Base-by-base conservation (phyloP, 2,888 invertebrate species). In the Agrotis puta region DNA sequence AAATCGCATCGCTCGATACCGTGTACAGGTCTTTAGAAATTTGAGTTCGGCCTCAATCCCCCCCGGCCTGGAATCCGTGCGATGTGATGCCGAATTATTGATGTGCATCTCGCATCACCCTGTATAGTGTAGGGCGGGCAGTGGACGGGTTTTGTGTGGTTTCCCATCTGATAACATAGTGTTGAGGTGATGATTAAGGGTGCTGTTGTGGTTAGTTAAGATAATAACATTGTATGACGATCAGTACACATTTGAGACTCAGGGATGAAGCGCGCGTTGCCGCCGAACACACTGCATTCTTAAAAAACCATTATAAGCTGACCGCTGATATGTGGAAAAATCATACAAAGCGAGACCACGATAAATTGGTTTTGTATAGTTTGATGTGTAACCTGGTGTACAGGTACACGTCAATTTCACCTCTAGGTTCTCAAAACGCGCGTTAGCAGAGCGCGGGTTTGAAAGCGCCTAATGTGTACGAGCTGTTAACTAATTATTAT, bases 71-170 rank as follows among this genome's bases (percentile, higher is more conserved):
- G 83, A 82, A 83, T 85, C 88, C 82, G 86, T 83, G 88, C 89
- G 82, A 88, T 87, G 85, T 83, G 88, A 82, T 77, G 69, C 78
- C 75, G 92, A 92, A 92, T 92, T 91, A 92, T 92, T 92, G 89
- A 92, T 92, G 91, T 57, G 71, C 62, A 64, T 78, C 75, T 79
- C 74, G 70, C 69, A 67, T 69, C 63, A 64, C 2, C 59, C 71
- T 73, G 68, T 72, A 72, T 70, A 57, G 66, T 68, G 64, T 22
- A 18, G 39, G 14, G 53, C 11, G 47, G 43, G 51, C 67, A 39
- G 58, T 54, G 54, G 43, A 24, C 24, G 57, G n/a, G 50, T 67
- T 67, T 77, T 57, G 50, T 47, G 43, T 68, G 64, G 66, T 53
- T 70, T 66, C 33, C 54, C 64, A 67, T 54, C 53, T 13, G 66